Conservation (phyloP, 2,888 invertebrate genomes). For the Antheraea assamensis region DNA sequence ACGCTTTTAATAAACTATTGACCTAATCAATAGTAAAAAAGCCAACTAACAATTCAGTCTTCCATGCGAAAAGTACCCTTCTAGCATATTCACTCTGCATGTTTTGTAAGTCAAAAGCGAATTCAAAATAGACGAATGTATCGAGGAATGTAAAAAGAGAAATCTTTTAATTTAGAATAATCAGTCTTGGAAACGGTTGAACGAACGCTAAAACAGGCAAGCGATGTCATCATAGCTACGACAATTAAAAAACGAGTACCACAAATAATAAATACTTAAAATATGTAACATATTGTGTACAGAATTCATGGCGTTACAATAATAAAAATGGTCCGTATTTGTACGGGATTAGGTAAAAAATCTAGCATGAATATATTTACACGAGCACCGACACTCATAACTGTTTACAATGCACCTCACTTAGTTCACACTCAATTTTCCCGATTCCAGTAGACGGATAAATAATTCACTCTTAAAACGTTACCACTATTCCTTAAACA, state of each 20-base stretch:
- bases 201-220: constrained; percentile 56
- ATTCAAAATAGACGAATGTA: constrained; percentile 43
- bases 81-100: constrained; percentile 27
- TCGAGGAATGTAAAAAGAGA: constrained; percentile 68
- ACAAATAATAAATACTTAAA: constrained; percentile 77
- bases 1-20: constrained; percentile 68
- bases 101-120: constrained; percentile 27
- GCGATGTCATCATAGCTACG: constrained; percentile 38
- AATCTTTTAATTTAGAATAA: constrained; percentile 75
- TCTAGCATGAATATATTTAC: constrained; percentile 74
- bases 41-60: constrained; percentile 62
- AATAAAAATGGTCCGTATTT: constrained; percentile 74
- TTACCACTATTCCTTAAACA: constrained; percentile 15
- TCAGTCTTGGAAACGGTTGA: constrained; percentile 78
- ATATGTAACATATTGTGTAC: constrained; percentile 56
- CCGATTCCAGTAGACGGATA: constrained; percentile 6
- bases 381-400: constrained; percentile 70
- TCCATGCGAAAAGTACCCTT: constrained; percentile 36
- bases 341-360: constrained; percentile 78
- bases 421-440: constrained; percentile 27
- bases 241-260: constrained; percentile 43
- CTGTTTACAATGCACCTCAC: constrained; percentile 40
- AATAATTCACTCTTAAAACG: neutral
- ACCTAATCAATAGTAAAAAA: constrained; percentile 71
- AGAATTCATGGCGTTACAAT: constrained; percentile 40